phyloP scores from a whole-genome alignment of 2,888 invertebrate species.

The Synanthedon andrenaeformis region DNA sequence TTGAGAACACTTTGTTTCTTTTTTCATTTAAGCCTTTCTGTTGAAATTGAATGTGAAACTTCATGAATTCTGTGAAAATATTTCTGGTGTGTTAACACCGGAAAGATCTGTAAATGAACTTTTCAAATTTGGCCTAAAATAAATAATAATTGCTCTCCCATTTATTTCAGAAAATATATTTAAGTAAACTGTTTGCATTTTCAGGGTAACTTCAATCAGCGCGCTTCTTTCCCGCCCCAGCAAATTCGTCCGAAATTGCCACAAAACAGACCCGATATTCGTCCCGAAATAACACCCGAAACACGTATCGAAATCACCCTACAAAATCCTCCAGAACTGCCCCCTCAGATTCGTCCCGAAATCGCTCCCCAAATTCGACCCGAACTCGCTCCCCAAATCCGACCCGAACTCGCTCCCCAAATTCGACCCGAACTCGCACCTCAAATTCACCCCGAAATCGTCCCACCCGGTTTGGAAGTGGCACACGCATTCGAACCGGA shows the following conservation, averaged over 20 bases:
- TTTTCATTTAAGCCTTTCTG: conserved; percentile 3
- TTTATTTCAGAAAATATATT: no score
- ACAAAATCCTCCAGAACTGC: conserved; percentile 12
- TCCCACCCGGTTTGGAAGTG: conserved; percentile 11
- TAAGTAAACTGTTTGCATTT: conserved; percentile 5
- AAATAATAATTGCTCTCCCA: no score
- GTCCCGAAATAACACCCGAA: conserved; percentile 11
- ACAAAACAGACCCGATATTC: conserved; percentile 14
- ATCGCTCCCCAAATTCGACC: not conserved
- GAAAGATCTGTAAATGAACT: no score
- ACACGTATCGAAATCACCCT: conserved; percentile 13
- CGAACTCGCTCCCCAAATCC: not conserved
- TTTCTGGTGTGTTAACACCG: no score
- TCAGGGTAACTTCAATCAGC: conserved; percentile 44
- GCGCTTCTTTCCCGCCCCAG: conserved; percentile 33
- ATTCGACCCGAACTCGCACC: conserved; percentile 2
- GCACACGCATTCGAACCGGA: not conserved
- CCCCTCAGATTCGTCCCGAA: conserved; percentile 5
- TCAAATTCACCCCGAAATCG: conserved; percentile 22
- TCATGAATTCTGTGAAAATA: no score
- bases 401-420: conserved; percentile 1
- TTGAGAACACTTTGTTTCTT: no score
- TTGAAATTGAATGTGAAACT: no score
- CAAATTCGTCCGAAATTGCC: conserved; percentile 10
- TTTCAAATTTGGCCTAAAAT: no score